These are phyloP conservation scores for Stigmatopora nigra DNA, from an alignment of 2,113 vertebrate species.

Conservation along the genomic window DNA sequence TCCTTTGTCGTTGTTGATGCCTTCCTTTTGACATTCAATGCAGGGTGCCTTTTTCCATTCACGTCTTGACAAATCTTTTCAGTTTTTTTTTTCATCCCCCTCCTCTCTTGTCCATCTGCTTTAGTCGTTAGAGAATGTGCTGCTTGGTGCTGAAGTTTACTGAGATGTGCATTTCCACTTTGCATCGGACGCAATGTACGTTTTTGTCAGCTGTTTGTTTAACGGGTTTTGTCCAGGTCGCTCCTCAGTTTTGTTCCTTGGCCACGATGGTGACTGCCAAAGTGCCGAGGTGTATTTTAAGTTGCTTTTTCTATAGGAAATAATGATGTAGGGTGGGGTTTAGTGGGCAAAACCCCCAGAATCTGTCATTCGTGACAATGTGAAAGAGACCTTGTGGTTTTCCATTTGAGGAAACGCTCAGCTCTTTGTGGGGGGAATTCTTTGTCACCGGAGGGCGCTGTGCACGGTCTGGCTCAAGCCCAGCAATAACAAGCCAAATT, in stretches of 20 bases:
- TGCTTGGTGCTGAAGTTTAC: slow-evolving; percentile 34
- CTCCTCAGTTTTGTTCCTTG: slow-evolving; percentile 21
- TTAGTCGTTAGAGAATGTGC: slow-evolving; percentile 27
- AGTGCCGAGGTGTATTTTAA: slow-evolving; percentile 20
- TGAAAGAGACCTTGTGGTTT: slow-evolving; percentile 33
- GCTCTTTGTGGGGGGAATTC: slow-evolving; percentile 27
- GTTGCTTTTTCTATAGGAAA: slow-evolving; percentile 13
- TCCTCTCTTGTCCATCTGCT: slow-evolving; percentile 36
- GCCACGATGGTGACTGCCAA: slow-evolving; percentile 17
- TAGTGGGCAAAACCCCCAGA: slow-evolving; percentile 27
- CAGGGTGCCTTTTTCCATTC: slow-evolving; percentile 6
- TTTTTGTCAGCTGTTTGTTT: slow-evolving; percentile 25
- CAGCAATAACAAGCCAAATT: slow-evolving; percentile 54
- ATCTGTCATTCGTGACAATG: slow-evolving; percentile 34
- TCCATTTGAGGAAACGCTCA: slow-evolving; percentile 34
- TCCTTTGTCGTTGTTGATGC: slow-evolving; percentile 16
- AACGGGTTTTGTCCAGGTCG: slow-evolving; percentile 30
- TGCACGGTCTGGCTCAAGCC: slow-evolving; percentile 52
- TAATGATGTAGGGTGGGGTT: slow-evolving; percentile 6
- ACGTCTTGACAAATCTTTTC: slow-evolving; percentile 35
- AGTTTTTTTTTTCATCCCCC: slow-evolving; percentile 26
- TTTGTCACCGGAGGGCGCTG: slow-evolving; percentile 57
- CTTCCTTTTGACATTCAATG: slow-evolving; percentile 24
- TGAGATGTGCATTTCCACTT: slow-evolving; percentile 37
- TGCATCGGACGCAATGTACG: slow-evolving; percentile 21